Evolutionary conservation across 2,888 invertebrate genomes (phyloP), one percentile per base, ranked within the genome.

Genomic region (Thereva nobilitata): DNA sequence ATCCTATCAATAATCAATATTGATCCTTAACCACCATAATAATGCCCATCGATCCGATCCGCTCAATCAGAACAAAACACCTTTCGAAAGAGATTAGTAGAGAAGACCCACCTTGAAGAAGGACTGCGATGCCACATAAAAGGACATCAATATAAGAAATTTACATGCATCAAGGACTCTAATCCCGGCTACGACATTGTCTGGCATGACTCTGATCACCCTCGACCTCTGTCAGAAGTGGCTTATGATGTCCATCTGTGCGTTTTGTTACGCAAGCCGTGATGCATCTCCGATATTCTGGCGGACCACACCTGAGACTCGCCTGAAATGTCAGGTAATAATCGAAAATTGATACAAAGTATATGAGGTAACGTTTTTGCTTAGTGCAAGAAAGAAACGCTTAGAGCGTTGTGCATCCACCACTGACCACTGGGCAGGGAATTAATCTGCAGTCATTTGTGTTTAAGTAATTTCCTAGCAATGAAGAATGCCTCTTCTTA

Each of bases 141-240:
- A 64, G 64, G 64, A 53, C 53, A 53, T 64, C 38, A 44, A 34
- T 53, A 42, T 8, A 53, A 44, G 44, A 45, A 63, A 64, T 64
- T 64, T 64, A 64, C 64, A 64, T 64, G 64, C 64, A 64, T 64
- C 64, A 53, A 64, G 41, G 44, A 44, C 4, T 42, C 10, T 64
- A 53, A 53, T 64, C 63, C 63, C 41, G 35, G 7, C 42, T 23
- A 42, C 44, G n/a, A 50, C 10, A 63, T 63, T 63, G 52, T 63
- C 42, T 63, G 63, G 7, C 63, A 63, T 63, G 63, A 63, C 40
- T 50, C 9, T 38, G 50, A 63, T 63, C 37, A 23, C 23, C 23
- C 23, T 23, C 23, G 23, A 23, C 23, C 23, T 23, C 23, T 23
- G 23, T 23, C 23, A 23, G 23, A 23, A 23, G 47, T 59, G 38